phyloP scores from a whole-genome alignment of 2,888 invertebrate genomes.

The Caenorhabditis sp. region DNA sequence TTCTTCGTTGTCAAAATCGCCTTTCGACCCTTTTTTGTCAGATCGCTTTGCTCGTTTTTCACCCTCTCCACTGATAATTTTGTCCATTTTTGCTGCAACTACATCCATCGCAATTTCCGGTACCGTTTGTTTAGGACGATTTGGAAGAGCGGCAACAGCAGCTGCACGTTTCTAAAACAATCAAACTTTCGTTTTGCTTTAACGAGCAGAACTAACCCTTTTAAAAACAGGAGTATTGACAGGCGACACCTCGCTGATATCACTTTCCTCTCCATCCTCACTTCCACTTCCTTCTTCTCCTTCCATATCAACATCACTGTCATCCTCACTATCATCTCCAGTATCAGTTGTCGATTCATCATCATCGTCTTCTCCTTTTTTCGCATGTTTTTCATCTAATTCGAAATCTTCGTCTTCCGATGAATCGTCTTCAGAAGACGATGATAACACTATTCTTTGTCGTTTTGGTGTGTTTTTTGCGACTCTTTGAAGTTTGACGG shows the following conservation, averaged over 20 bases:
- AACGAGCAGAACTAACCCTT: background rate
- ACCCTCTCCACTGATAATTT: slow-evolving; percentile 25
- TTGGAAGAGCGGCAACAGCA: slow-evolving; percentile 5
- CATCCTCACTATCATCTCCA: slow-evolving; percentile 7
- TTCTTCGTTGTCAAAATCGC: slow-evolving; percentile 11
- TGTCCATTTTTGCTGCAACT: slow-evolving; percentile 22
- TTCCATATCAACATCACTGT: slow-evolving; percentile 20
- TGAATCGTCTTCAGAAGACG: slow-evolving; percentile 18
- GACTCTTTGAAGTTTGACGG: slow-evolving; percentile 3
- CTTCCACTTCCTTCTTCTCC: slow-evolving; percentile 16
- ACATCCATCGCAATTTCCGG: slow-evolving; percentile 14
- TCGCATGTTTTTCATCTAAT: slow-evolving; percentile 12
- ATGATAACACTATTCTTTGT: slow-evolving; percentile 25
- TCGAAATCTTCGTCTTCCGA: slow-evolving; percentile 25
- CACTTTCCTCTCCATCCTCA: slow-evolving; percentile 12
- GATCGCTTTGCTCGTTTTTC: slow-evolving; percentile 1
- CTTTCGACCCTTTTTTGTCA: background rate
- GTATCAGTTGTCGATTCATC: background rate
- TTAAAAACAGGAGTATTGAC: background rate
- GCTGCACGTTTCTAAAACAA: slow-evolving; percentile 6
- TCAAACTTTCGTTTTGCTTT: background rate
- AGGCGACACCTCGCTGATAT: background rate
- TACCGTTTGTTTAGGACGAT: background rate
- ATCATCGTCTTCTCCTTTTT: background rate
- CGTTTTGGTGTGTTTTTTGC: slow-evolving; percentile 20